Evolutionary conservation across 2,888 invertebrate genomes (phyloP), one percentile per base, ranked within the genome.

Genomic region (Chalcis sispes): DNA sequence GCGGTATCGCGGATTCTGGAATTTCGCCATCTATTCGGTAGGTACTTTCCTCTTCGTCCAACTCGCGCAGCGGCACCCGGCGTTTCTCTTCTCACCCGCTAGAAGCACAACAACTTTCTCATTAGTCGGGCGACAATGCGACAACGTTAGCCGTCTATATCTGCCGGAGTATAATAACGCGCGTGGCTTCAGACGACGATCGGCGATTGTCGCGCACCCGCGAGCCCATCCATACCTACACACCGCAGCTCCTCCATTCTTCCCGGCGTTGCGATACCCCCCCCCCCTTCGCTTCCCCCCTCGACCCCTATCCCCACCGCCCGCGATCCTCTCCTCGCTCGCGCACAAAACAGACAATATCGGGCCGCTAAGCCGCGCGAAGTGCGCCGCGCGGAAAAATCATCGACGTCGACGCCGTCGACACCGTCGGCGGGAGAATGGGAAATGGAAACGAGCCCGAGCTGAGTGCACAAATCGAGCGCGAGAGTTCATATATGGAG

Each of bases 111-210:
- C 83, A 86, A 86, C 85, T 86, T 87, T 87, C 85, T 87, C 87
- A 87, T 87, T 88, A 87, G 86, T 83, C 84, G 77, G 78, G 82
- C 83, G 84, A 87, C 86, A 85, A 87, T 86, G 81, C 82, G 79
- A 80, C 82, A 80, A 80, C 82, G 82, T 81, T 81, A 80, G 79
- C 25, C 73, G 79, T 75, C 75, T 82, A 82, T 82, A 80, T 81
- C 81, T 80, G 81, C 56, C 82, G 79, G 81, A 81, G 82, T 82
- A 85, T 84, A 86, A 85, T 84, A 82, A 83, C 82, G 83, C 80
- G 83, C 80, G 82, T 27, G 46, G 72, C 80, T 81, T 81, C 82
- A 82, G 83, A 83, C 85, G 83, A 84, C 85, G 81, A 83, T 81
- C 82, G 80, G 80, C 82, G 80, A 83, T 82, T 81, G 83, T 80